Conservation (phyloP, 2,113 vertebrate species). For the Phylloscopus trochilus region DNA sequence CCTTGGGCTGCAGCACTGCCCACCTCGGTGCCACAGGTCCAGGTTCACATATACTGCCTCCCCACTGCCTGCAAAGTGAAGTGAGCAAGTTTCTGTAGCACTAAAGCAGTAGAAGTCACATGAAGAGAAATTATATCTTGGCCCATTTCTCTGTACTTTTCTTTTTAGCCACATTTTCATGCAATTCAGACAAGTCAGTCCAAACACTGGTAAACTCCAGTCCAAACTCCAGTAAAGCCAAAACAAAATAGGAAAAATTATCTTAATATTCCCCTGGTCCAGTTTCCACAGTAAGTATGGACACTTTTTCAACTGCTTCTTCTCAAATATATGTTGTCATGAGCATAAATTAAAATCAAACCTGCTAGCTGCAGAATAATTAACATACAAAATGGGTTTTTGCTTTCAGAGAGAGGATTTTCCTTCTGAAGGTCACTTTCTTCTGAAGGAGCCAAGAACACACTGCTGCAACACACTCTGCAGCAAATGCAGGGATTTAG, state of each 20-base stretch:
- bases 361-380: slow-evolving; percentile 56
- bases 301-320: neutral
- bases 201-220: neutral
- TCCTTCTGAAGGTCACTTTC: slow-evolving; percentile 64
- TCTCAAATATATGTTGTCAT: slow-evolving; percentile 19
- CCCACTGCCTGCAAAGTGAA: neutral
- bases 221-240: neutral
- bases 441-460: neutral
- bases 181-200: neutral
- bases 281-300: neutral
- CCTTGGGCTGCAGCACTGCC: neutral
- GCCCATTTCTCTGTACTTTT: neutral
- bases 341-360: slow-evolving; percentile 44
- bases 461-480: neutral
- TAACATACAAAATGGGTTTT: slow-evolving; percentile 57
- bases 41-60: neutral
- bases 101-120: neutral
- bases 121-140: neutral
- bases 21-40: accelerated
- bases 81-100: neutral
- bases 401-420: slow-evolving; percentile 57
- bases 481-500: slow-evolving; percentile 2
- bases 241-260: neutral
- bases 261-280: neutral
- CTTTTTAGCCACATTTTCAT: neutral